phyloP scores from a whole-genome alignment of 2,113 vertebrate genomes.

The Erpornis zantholeuca region DNA sequence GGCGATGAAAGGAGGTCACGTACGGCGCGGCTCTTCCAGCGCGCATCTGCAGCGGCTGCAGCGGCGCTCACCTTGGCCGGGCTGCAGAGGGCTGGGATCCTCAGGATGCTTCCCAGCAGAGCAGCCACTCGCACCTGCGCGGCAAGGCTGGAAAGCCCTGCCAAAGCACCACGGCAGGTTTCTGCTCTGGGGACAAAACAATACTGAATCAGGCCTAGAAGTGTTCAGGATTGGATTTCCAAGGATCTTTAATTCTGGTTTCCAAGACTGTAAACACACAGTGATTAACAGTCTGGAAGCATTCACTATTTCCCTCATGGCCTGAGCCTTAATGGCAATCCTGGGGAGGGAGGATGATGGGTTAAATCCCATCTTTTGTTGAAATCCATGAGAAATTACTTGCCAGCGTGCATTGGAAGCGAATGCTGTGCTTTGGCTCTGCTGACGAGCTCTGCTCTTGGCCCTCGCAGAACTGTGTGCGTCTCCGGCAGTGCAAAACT shows the following conservation, averaged over 20 bases:
- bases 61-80: neutral
- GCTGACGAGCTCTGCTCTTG: neutral
- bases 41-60: neutral
- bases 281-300: slow-evolving; percentile 48
- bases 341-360: neutral
- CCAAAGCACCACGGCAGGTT: neutral
- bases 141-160: neutral
- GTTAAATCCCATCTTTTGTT: neutral
- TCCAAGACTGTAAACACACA: neutral
- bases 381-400: neutral
- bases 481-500: neutral
- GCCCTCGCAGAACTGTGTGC: neutral
- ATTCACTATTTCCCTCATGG: neutral
- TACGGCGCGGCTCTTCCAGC: neutral
- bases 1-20: slow-evolving; percentile 3
- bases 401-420: neutral
- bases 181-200: neutral
- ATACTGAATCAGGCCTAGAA: neutral
- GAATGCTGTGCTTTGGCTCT: neutral
- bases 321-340: neutral
- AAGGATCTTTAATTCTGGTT: neutral
- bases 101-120: neutral
- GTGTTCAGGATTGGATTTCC: neutral
- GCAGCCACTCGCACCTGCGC: neutral
- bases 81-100: neutral